Conservation (phyloP, 2,797 vertebrate genomes). For the Coregonus sp. region DNA sequence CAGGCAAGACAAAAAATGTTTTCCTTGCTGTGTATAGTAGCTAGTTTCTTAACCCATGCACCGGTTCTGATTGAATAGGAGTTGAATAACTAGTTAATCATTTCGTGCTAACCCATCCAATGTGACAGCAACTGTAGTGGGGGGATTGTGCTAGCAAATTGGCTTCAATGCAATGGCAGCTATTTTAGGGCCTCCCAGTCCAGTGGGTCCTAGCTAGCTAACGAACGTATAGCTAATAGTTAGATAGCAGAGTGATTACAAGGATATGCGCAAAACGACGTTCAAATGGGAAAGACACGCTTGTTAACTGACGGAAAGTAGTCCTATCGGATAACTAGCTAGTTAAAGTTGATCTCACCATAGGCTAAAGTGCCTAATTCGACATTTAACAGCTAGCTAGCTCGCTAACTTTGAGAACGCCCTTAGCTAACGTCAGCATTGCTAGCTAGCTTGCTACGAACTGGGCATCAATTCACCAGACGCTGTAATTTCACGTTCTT, state of each 20-base stretch:
- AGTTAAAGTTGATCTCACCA: not conserved
- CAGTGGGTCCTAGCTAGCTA: no score
- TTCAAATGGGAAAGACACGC: not conserved
- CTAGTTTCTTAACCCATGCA: not conserved
- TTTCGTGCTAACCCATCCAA: not conserved
- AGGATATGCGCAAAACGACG: not conserved
- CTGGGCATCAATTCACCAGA: slow-evolving; percentile 32
- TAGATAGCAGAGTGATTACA: not conserved
- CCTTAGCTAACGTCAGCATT: not conserved
- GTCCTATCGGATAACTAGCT: not conserved
- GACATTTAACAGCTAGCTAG: not conserved
- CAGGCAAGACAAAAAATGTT: not conserved
- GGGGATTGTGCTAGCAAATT: not conserved
- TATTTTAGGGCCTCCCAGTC: not conserved
- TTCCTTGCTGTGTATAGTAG: not conserved
- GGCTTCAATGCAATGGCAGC: not conserved
- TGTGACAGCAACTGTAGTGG: not conserved
- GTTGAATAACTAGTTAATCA: not conserved
- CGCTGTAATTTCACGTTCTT: slow-evolving; percentile 54
- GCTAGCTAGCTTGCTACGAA: slow-evolving; percentile 44
- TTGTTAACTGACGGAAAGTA: not conserved
- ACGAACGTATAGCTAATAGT: no score
- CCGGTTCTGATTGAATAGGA: not conserved
- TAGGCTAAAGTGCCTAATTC: not conserved
- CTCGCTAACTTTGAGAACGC: not conserved